Conservation (phyloP, 2,888 invertebrate species). For the Esperia sulphurella region DNA sequence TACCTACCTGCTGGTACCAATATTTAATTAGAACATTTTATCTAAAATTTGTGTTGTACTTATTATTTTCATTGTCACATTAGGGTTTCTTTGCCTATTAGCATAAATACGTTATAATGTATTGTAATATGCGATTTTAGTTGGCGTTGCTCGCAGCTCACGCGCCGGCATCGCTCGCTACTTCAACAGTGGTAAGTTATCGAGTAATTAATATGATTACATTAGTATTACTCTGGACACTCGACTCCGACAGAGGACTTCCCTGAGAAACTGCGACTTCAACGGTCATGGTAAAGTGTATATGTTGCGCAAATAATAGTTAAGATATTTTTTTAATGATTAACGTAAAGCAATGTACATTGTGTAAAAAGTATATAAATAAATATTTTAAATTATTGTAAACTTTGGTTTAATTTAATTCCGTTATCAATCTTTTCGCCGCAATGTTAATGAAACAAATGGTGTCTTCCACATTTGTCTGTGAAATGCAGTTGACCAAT, state of each 20-base stretch:
- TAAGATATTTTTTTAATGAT: constrained; percentile 18
- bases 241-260: neutral
- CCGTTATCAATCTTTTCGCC: no score
- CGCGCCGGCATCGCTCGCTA: constrained; percentile 8
- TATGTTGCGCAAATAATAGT: constrained; percentile 14
- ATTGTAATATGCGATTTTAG: constrained; percentile 47
- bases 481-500: constrained; percentile 20
- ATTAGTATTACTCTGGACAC: constrained; percentile 46
- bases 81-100: no score
- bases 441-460: no score
- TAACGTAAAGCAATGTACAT: constrained; percentile 24
- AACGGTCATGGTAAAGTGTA: constrained; percentile 14
- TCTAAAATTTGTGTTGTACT: neutral
- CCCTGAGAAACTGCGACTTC: constrained; percentile 8
- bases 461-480: no score
- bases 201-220: constrained; percentile 59
- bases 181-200: constrained; percentile 60
- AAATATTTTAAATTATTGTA: constrained; percentile 40
- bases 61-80: no score
- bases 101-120: neutral
- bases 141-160: constrained; percentile 36
- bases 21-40: neutral
- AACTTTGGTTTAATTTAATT: constrained; percentile 40
- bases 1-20: neutral
- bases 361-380: constrained; percentile 38